Evolutionary conservation across 1,140 invertebrate genomes (phyloP).

Genomic region (Sinella curviseta): DNA sequence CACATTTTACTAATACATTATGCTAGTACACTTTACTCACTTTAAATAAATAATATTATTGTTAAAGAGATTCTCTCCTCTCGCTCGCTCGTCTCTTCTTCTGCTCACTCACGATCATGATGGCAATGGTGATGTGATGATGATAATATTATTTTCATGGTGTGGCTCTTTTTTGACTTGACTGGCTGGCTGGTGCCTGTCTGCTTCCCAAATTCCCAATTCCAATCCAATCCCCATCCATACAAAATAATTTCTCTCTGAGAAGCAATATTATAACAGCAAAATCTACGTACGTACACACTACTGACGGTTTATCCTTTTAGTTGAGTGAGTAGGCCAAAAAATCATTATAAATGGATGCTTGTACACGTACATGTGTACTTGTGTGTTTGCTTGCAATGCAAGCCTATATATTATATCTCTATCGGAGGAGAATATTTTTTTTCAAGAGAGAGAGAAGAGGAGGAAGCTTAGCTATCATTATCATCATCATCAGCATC

Average conservation of each 20-base stretch:
- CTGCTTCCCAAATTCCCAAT: conserved; percentile 1
- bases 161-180: background rate
- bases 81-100: background rate
- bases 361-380: background rate
- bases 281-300: too few relatives aligned
- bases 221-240: background rate
- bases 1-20: background rate
- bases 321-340: background rate
- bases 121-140: background rate
- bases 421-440: background rate
- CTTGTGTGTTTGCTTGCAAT: background rate
- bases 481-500: background rate
- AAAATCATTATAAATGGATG: background rate
- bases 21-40: background rate
- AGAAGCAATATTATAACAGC: background rate
- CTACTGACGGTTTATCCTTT: background rate
- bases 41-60: background rate
- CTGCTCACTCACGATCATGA: background rate
- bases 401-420: background rate
- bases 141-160: background rate
- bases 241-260: background rate
- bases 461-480: background rate
- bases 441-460: background rate
- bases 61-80: too few relatives aligned
- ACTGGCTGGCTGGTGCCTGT: conserved; percentile 2